Evolutionary conservation across 2,797 vertebrate genomes (phyloP).

Genomic region (Schizopygopsis pylzovi): DNA sequence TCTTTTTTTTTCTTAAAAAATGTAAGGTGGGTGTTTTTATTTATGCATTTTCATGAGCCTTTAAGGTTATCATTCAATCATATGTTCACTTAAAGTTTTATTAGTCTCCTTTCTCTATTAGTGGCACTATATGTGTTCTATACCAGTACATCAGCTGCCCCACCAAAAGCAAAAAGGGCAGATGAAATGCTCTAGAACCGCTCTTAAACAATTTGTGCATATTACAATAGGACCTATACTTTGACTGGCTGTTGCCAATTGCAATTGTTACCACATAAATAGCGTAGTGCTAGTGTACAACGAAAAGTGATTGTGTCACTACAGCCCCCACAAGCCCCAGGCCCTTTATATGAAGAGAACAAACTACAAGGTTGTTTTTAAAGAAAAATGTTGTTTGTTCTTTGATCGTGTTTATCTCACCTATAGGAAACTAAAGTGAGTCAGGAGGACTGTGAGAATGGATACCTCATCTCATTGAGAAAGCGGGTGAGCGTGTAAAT

Average conservation of each 20-base stretch:
- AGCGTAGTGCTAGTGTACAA: background rate
- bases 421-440: background rate
- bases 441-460: background rate
- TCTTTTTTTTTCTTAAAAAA: too few species aligned
- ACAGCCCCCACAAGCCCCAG: background rate
- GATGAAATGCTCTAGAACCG: background rate
- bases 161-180: background rate
- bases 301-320: background rate
- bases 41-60: background rate
- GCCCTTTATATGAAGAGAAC: background rate
- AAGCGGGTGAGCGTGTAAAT: background rate
- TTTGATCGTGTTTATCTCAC: background rate
- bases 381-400: background rate
- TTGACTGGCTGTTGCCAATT: background rate
- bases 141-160: background rate
- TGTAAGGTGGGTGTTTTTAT: background rate
- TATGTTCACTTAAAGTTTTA: background rate
- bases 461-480: conserved; percentile 9
- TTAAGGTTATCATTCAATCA: background rate
- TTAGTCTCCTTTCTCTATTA: background rate
- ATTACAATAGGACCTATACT: background rate
- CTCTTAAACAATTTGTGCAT: background rate
- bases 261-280: background rate
- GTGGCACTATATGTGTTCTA: background rate
- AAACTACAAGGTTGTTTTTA: background rate